Base-by-base conservation (phyloP, 2,797 vertebrate species). In the Trachops cirrhosus region DNA sequence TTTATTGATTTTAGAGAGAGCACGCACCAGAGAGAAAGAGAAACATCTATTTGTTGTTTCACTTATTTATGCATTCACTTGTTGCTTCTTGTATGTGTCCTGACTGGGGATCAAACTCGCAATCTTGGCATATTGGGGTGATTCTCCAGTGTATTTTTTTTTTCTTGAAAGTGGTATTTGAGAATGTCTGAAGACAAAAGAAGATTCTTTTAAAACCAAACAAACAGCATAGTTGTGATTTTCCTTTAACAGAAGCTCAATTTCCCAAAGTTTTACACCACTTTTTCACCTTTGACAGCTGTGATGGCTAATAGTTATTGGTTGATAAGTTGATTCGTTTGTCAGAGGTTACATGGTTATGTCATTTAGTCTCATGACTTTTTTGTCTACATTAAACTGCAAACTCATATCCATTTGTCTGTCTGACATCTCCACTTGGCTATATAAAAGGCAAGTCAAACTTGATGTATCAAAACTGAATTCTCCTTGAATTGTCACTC, bases 301-400 rank as follows among this genome's bases (percentile, higher is more conserved):
- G 29, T 46, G 48, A 54, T 57, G 78, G 41, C 46, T 68, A 24
- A 37, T 11, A 79, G 34, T 90, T 64, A 79, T 46, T 74, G 54
- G 82, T 83, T 83, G 59, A 82, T 90, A 71, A 73, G 71, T 46
- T 22, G 22, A 77, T 86, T 88, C 52, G 70, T 86, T 94, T 89
- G 62, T 70, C 74, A 74, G 54, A 92, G 52, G 44, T 88, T 80
- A 41, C n/a, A 67, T 89, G 74, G n/a, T 95, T 79, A 86, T 89
- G 18, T 74, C 86, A 62, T 82, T 93, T 64, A 73, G 14, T 83
- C 37, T 95, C 54, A 37, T 89, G 78, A 77, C 37, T 95, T 50
- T 86, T 41, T 74, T 95, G 59, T 85, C 6, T 79, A 44, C 37
- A 29, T 96, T 70, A 52, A 57, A 52, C 32, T n/a, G 50, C 41